These are phyloP conservation scores for Melanotaenia nigrans DNA, from an alignment of 2,797 vertebrate species.

Conservation along the genomic window DNA sequence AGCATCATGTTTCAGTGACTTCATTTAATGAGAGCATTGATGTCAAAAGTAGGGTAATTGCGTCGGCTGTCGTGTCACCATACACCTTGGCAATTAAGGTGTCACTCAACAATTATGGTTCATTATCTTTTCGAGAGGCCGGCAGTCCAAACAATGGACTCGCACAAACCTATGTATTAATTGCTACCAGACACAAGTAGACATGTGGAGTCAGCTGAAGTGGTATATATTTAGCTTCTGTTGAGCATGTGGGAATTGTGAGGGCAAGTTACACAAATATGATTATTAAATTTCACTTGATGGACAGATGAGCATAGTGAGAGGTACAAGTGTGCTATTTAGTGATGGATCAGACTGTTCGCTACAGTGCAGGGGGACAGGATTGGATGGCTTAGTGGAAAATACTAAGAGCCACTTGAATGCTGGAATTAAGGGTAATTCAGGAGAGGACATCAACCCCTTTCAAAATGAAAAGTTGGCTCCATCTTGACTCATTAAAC, in stretches of 20 bases:
- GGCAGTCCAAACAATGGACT: constrained; percentile 75
- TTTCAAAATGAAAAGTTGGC: constrained; percentile 41
- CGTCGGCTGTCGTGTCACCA: constrained; percentile 70
- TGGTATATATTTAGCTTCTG: constrained; percentile 66
- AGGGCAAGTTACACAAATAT: constrained; percentile 69
- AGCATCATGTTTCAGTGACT: constrained; percentile 75
- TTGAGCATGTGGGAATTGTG: constrained; percentile 61
- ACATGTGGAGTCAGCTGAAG: constrained; percentile 60
- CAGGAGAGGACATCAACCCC: constrained; percentile 41
- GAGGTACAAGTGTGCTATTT: constrained; percentile 59
- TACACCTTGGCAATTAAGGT: constrained; percentile 78
- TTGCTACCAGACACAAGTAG: constrained; percentile 77
- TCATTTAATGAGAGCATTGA: constrained; percentile 76
- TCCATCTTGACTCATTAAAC: constrained; percentile 45
- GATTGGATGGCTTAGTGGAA: constrained; percentile 59
- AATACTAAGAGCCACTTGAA: constrained; percentile 57
- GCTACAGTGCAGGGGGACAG: constrained; percentile 32
- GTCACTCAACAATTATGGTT: constrained; percentile 80
- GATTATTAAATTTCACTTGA: constrained; percentile 69
- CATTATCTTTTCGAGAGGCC: constrained; percentile 76
- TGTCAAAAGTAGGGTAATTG: constrained; percentile 79
- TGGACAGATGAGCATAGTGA: constrained; percentile 67
- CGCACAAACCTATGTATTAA: constrained; percentile 74
- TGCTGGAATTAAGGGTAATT: constrained; percentile 55
- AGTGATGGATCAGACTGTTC: constrained; percentile 39